Evolutionary conservation across 2,888 invertebrate genomes (phyloP).

Genomic region (Willowsia nigromaculata): DNA sequence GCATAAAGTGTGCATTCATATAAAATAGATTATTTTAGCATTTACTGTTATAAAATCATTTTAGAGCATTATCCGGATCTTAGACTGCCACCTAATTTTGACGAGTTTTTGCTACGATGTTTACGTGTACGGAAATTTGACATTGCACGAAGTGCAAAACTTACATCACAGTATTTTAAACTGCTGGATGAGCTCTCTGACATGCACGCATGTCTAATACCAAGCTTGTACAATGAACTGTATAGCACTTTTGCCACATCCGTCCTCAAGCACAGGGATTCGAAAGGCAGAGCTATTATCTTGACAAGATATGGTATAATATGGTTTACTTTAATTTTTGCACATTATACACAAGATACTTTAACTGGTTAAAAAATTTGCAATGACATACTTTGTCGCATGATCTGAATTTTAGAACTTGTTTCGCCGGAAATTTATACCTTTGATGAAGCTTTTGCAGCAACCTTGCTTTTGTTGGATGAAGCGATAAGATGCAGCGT

Average conservation of each 20-base stretch:
- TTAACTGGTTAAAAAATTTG: neutral
- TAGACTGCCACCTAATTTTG: constrained; percentile 39
- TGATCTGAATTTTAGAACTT: constrained; percentile 30
- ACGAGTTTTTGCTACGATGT: constrained; percentile 72
- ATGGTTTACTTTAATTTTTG: neutral
- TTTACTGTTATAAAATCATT: neutral
- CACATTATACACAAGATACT: neutral
- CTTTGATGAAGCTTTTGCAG: constrained; percentile 80
- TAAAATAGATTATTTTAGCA: neutral
- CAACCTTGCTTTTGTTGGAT: constrained; percentile 80
- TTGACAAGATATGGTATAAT: constrained; percentile 53
- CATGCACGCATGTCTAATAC: constrained; percentile 45
- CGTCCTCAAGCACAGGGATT: constrained; percentile 46
- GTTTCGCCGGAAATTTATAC: constrained; percentile 79
- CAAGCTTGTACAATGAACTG: constrained; percentile 29
- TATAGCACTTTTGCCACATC: constrained; percentile 22
- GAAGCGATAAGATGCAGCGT: constrained; percentile 80
- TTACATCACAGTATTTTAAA: constrained; percentile 64
- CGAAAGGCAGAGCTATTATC: constrained; percentile 45
- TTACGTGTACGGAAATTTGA: constrained; percentile 73
- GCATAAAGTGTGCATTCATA: neutral
- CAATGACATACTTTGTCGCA: neutral
- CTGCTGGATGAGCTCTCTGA: constrained; percentile 40
- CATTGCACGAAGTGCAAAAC: constrained; percentile 68
- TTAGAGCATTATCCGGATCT: neutral